Evolutionary conservation across 2,113 vertebrate genomes (phyloP), one percentile per base, ranked within the genome.

Genomic region (Microtus oregoni): DNA sequence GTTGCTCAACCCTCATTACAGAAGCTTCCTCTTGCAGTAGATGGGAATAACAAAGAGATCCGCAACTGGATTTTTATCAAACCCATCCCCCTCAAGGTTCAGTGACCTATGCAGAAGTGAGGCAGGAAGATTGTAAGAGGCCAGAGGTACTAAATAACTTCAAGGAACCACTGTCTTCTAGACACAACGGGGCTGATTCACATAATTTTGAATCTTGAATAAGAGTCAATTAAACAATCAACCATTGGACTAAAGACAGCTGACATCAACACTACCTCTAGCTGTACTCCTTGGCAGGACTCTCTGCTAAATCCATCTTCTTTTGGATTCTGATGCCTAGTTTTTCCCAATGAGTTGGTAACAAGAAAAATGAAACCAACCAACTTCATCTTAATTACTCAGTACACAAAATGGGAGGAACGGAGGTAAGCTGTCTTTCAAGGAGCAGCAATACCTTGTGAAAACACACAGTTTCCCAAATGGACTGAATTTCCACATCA

Each of bases 311-410:
- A 22, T 14, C 20, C 30, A 90, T 55, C 35, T 67, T 32, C 58
- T 14, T 20, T 0, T 85, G 61, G 35, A 77, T 19, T 76, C 0
- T 17, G 41, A 44, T 22, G 50, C 55, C 50, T 83, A 38, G 2
- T 44, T 95, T 91, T 70, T 76, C 38, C 13, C 72, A 1, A 5
- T 35, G 83, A n/a, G 58, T 14, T 89, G 32, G 22, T 68, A 73
- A 77, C 32, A 78, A 90, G 77, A 55, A 81, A 95, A 94, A 95
- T 11, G 11, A 79, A 78, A 83, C 38, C n/a, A 67, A 38, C 3
- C 12, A 94, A 95, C 7, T 85, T 41, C 28, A 96, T 85, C 63
- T 94, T 79, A 89, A 55, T 67, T 81, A 83, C 55, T 95, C 30
- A 88, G 20, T 12, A 78, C 44, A 58, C 5, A 41, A 75, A 92